Conservation (phyloP, 2,113 vertebrate species). For the Apodemus speciosus region DNA sequence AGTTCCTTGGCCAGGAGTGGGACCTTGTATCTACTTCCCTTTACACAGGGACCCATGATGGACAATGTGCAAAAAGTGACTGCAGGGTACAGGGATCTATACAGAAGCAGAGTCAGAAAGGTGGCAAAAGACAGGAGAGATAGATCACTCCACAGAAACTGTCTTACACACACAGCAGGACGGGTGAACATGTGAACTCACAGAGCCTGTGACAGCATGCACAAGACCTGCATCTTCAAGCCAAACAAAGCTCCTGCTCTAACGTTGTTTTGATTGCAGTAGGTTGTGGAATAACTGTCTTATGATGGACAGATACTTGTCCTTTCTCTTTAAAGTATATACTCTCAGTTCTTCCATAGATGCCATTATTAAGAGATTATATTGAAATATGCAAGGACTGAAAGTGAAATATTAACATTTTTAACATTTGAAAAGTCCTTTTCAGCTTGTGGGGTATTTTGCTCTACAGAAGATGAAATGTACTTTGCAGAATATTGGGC, state of each 20-base stretch:
- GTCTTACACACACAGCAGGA: not conserved
- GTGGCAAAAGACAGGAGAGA: not conserved
- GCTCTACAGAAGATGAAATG: not conserved
- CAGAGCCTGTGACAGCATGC: not conserved
- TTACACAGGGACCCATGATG: not conserved
- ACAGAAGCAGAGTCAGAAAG: not conserved
- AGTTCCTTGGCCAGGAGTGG: not conserved
- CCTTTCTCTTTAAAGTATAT: not conserved
- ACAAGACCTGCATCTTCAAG: not conserved
- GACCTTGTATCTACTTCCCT: not conserved
- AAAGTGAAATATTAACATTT: constrained; percentile 45
- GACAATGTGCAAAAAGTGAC: not conserved
- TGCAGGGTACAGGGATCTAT: not conserved
- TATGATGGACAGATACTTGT: not conserved
- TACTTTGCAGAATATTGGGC: not conserved
- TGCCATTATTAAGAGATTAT: not conserved
- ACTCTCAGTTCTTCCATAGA: not conserved
- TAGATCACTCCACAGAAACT: not conserved
- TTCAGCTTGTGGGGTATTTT: not conserved
- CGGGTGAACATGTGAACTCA: not conserved
- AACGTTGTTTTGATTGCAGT: not conserved
- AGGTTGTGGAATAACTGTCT: not conserved
- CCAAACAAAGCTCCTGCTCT: not conserved
- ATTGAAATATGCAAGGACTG: not conserved
- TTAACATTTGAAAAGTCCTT: constrained; percentile 15